Evolutionary conservation across 2,888 invertebrate species (phyloP).

Genomic region (Brachyptera putata): DNA sequence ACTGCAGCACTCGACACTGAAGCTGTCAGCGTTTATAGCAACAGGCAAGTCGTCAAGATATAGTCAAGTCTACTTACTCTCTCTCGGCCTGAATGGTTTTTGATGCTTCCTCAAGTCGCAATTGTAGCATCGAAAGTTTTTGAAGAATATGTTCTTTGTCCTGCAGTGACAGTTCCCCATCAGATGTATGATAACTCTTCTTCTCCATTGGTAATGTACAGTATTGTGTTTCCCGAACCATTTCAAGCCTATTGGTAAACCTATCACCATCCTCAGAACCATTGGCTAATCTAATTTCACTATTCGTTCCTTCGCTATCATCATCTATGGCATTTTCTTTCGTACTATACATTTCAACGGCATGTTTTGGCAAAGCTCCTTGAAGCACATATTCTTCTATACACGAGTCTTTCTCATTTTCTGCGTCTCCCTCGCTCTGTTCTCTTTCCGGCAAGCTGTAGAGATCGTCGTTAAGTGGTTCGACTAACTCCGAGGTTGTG

Average conservation of each 20-base stretch:
- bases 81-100: slow-evolving; percentile 67
- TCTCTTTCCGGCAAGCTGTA: slow-evolving; percentile 27
- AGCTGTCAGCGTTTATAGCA: too few relatives aligned
- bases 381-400: slow-evolving; percentile 61
- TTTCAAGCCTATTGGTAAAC: not conserved
- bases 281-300: slow-evolving; percentile 29
- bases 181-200: slow-evolving; percentile 33
- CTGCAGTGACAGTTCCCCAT: slow-evolving; percentile 45
- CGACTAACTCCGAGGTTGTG: not conserved
- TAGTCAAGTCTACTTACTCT: slow-evolving; percentile 66
- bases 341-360: slow-evolving; percentile 46
- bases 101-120: slow-evolving; percentile 67
- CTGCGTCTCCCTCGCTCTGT: slow-evolving; percentile 40
- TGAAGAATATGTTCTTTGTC: slow-evolving; percentile 58
- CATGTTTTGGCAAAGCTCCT: slow-evolving; percentile 59
- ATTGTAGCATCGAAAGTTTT: slow-evolving; percentile 62
- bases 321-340: slow-evolving; percentile 43
- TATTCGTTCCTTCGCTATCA: slow-evolving; percentile 38
- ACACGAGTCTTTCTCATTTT: slow-evolving; percentile 35
- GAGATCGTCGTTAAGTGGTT: slow-evolving; percentile 27
- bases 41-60: too few relatives aligned
- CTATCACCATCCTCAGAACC: slow-evolving; percentile 22
- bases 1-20: too few relatives aligned
- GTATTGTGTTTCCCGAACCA: slow-evolving; percentile 25
- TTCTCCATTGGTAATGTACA: slow-evolving; percentile 29